Percentiles rank a stretch among this genome's conserved stretches.
Evolutionary conservation across 1,140 invertebrate species (phyloP).

Genomic region (Bilobella aurantiaca): DNA sequence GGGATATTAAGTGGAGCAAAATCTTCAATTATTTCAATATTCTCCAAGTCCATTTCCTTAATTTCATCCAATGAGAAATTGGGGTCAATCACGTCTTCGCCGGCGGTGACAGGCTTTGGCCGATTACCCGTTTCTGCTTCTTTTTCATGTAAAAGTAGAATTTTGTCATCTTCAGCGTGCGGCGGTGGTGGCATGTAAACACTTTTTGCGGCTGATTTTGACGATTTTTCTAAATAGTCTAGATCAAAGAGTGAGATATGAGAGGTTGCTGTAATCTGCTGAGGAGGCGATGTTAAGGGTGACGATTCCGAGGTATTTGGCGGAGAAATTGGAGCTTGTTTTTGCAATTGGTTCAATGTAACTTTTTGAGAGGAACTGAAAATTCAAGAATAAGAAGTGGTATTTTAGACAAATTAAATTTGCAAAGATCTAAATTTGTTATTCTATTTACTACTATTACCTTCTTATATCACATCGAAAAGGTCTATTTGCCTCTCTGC

Average conservation of each 20-base stretch:
- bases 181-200: not conserved
- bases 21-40: constrained; percentile 28
- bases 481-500: not conserved
- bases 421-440: no score
- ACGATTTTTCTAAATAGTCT: constrained; percentile 25
- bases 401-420: not conserved
- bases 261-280: no score
- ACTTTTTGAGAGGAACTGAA: constrained; percentile 20
- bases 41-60: constrained; percentile 30
- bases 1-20: constrained; percentile 21
- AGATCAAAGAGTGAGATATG: constrained; percentile 21
- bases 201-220: constrained; percentile 1
- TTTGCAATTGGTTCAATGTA: constrained; percentile 23
- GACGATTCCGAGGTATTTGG: no score
- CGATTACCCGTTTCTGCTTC: not conserved
- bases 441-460: no score
- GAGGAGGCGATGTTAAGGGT: not conserved
- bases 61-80: constrained; percentile 15
- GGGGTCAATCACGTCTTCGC: not conserved
- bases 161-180: constrained; percentile 27
- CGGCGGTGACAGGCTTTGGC: not conserved
- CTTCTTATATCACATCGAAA: not conserved
- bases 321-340: no score
- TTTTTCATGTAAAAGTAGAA: constrained; percentile 17
- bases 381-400: not conserved